A percentile compares a stretch with the other conserved stretches of the same genome.
Conservation (phyloP, 2,797 vertebrate species). For the Poecile montanus region DNA sequence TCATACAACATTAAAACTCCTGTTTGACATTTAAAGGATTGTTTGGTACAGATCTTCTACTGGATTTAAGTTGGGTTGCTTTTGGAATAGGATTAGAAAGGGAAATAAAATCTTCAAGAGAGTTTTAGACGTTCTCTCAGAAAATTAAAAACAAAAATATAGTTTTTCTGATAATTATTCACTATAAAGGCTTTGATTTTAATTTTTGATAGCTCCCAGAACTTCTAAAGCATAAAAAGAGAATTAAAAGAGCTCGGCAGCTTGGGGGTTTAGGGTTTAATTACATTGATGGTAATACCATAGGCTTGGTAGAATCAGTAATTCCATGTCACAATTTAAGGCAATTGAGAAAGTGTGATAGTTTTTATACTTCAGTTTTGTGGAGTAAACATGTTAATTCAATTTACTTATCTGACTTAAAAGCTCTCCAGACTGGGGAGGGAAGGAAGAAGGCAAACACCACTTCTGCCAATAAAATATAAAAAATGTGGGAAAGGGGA, state of each 20-base stretch:
- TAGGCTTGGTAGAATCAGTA: neutral
- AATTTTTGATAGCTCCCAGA: neutral
- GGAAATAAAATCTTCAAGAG: slow-evolving; percentile 47
- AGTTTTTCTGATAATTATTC: neutral
- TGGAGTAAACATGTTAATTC: neutral
- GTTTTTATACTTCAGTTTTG: neutral
- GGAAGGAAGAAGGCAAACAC: neutral
- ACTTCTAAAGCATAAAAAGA: neutral
- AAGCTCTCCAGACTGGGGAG: neutral
- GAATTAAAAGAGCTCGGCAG: neutral
- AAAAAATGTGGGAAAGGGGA: neutral
- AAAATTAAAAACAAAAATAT: neutral
- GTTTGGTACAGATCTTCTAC: neutral
- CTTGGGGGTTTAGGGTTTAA: neutral
- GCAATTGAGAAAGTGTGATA: neutral
- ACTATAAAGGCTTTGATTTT: neutral
- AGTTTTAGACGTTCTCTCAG: slow-evolving; percentile 46
- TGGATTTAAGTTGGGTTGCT: slow-evolving; percentile 55
- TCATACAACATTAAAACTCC: slow-evolving; percentile 61
- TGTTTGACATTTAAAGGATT: slow-evolving; percentile 67
- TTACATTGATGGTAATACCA: neutral
- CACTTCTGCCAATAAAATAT: neutral
- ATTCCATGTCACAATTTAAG: neutral
- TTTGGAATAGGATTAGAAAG: slow-evolving; percentile 28
- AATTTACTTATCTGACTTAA: neutral